phyloP scores from a whole-genome alignment of 37 sponge, comb jelly and placozoan species.

The Amphimedon queenslandica region DNA sequence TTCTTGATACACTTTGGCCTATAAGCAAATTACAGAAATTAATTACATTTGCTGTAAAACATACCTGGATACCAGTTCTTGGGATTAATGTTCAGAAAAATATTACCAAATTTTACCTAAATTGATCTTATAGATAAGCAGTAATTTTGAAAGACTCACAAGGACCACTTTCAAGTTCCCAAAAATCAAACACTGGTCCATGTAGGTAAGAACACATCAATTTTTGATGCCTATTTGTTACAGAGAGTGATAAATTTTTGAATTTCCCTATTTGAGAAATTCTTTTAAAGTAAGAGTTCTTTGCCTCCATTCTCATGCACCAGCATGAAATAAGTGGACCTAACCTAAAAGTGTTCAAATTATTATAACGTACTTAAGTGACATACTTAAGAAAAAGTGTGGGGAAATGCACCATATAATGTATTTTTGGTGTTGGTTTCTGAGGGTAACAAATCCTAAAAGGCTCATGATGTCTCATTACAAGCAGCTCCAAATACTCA shows the following conservation, averaged over 20 bases:
- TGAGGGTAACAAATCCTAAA: not conserved
- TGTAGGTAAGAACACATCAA: constrained; percentile 26
- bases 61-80: no score
- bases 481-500: not conserved
- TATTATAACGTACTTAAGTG: not conserved
- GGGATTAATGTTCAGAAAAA: no score
- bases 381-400: not conserved
- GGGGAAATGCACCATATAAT: not conserved
- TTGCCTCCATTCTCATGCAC: constrained; percentile 49
- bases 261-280: constrained; percentile 26
- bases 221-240: constrained; percentile 22
- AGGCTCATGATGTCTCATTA: not conserved
- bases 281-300: constrained; percentile 25
- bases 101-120: no score
- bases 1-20: no score
- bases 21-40: no score
- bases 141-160: no score
- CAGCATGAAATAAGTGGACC: constrained; percentile 24
- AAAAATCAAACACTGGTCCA: not conserved
- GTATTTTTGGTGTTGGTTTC: not conserved
- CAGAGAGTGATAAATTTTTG: constrained; percentile 14
- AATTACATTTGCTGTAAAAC: no score
- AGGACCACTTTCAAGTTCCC: constrained; percentile 13
- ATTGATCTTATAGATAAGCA: no score
- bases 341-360: no score